Percentiles rank a stretch among this genome's conserved stretches.
Evolutionary conservation across 2,113 vertebrate genomes (phyloP).

Genomic region (Carettochelys insculpta): DNA sequence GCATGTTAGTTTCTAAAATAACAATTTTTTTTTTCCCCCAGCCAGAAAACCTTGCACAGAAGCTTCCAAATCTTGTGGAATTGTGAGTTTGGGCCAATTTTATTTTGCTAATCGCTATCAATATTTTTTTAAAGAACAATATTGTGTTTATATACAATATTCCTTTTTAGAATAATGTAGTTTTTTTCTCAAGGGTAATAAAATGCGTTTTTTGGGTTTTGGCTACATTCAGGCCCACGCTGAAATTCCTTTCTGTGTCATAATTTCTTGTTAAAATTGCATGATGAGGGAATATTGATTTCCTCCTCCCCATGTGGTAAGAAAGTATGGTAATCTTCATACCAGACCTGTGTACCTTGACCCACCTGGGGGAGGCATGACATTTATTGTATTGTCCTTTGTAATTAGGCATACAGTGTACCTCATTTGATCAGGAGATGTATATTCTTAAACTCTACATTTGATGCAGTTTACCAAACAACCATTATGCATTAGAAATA

Average conservation of each 20-base stretch:
- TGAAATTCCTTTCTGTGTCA: background rate
- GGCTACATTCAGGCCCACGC: background rate
- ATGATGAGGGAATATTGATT: background rate
- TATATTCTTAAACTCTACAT: background rate
- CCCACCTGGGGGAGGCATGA: background rate
- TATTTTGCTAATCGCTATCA: conserved; percentile 34
- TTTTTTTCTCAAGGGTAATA: background rate
- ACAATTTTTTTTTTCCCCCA: conserved; percentile 80
- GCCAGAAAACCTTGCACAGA: conserved; percentile 97
- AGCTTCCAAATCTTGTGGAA: conserved; percentile 97
- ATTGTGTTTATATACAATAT: conserved; percentile 17
- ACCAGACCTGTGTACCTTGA: background rate
- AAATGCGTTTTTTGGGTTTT: background rate
- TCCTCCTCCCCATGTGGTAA: background rate
- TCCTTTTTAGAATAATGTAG: background rate
- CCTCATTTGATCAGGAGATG: background rate
- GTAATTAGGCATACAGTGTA: background rate
- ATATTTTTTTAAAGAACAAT: conserved; percentile 20
- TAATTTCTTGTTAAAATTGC: background rate
- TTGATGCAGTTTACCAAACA: background rate
- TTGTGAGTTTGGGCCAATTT: conserved; percentile 77
- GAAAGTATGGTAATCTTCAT: background rate
- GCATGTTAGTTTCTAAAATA: conserved; percentile 58
- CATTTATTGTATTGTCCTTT: background rate
- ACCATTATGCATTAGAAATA: background rate